Evolutionary conservation across 1,140 invertebrate genomes (phyloP), one percentile per base, ranked within the genome.

Genomic region (Apolygus lucorum): DNA sequence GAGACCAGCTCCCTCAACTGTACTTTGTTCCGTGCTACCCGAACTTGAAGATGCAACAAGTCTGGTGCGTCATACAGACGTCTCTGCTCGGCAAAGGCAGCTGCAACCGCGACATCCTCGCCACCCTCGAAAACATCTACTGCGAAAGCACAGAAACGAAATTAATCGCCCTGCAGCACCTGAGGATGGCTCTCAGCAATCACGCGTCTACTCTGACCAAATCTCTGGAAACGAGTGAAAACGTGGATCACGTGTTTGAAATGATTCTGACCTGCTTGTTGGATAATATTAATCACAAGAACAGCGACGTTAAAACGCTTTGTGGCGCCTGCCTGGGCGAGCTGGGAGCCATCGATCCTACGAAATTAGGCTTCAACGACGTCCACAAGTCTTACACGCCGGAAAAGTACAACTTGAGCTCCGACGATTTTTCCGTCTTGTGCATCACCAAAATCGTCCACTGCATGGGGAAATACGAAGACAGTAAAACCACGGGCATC

Each of bases 271-370:
- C 64, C 17, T 66, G 64, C 27, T 8, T 66, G n/a, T 21, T 66
- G 64, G 64, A 66, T 21, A 66, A 28, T 2, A n/a, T 34, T 14
- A 21, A 14, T 21, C 29, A 66, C n/a, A 27, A 69, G 22, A 87
- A 94, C 75, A 76, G 81, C 22, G 77, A 81, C 68, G 82, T 92
- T 22, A 85, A 87, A 72, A 76, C 87, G 63, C 82, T 88, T 21
- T 89, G 88, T 76, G 92, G 87, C 4, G 86, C 91, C 73, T 94
- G 93, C 78, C 81, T 97, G 1, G 94, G 93, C 0, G 88, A 93
- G 78, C 78, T 96, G 28, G 94, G 94, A 1, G 94, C 93, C 2
- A 86, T 97, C 69, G 93, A 96, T 80, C 91, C 93, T 0, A 90
- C 90, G 67, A 84, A 34, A 28, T 66, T 66, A n/a, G 54, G 22